Conservation (phyloP, 37 sponge, comb jelly and placozoan species). For the Bolinopsis microptera region DNA sequence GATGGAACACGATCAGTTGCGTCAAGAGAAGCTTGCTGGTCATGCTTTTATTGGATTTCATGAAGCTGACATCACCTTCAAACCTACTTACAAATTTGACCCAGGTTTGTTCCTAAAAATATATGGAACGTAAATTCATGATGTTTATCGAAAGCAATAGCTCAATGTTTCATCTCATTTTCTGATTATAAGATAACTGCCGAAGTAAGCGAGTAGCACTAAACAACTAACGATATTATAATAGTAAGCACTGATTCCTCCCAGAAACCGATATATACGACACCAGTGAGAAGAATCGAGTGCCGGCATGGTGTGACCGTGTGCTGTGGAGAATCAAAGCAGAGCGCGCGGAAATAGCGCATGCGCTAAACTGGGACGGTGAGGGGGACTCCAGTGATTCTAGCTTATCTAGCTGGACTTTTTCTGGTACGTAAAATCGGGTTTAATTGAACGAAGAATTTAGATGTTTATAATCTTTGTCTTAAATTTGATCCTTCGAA, state of each 20-base stretch:
- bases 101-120: constrained; percentile 5
- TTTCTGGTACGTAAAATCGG: too few relatives aligned
- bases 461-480: too few relatives aligned
- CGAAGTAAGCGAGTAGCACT: too few relatives aligned
- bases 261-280: constrained; percentile 44
- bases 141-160: too few relatives aligned
- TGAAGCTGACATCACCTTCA: constrained; percentile 19
- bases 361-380: neutral
- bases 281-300: constrained; percentile 55
- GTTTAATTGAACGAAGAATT: too few relatives aligned
- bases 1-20: constrained; percentile 34
- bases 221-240: too few relatives aligned
- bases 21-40: neutral
- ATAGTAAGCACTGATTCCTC: too few relatives aligned
- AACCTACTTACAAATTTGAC: constrained; percentile 48
- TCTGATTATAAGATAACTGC: too few relatives aligned
- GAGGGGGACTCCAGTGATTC: neutral
- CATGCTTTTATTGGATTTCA: constrained; percentile 54
- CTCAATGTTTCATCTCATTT: too few relatives aligned
- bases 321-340: constrained; percentile 57
- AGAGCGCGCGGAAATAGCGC: neutral
- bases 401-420: neutral
- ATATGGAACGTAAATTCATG: neutral
- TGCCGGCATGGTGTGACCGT: constrained; percentile 44
- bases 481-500: too few relatives aligned